A percentile compares a stretch with the other conserved stretches of the same genome.
These are phyloP conservation scores for Leontocebus nigricollis DNA, from an alignment of 2,797 vertebrate genomes.

Conservation along the genomic window DNA sequence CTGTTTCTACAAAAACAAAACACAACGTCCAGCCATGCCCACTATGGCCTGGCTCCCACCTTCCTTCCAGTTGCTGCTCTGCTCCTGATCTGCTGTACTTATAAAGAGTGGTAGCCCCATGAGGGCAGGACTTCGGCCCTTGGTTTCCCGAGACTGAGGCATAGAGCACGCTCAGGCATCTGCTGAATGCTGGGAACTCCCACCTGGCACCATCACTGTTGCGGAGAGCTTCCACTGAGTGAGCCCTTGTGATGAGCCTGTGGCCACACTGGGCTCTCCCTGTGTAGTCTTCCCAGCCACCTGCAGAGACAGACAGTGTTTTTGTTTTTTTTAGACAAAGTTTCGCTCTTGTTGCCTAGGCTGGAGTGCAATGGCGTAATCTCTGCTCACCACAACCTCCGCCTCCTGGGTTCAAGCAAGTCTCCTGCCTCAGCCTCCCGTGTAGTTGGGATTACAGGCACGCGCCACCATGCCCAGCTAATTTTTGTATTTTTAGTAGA, in stretches of 20 bases:
- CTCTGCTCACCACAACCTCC: background rate
- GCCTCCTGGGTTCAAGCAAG: background rate
- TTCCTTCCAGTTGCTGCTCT: background rate
- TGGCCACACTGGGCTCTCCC: fast-evolving
- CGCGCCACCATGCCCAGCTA: background rate
- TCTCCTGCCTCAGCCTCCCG: background rate
- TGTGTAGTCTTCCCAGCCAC: background rate
- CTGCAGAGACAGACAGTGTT: background rate
- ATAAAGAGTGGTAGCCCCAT: background rate
- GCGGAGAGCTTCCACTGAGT: fast-evolving
- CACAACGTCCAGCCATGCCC: background rate
- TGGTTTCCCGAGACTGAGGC: background rate
- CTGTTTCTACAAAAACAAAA: background rate
- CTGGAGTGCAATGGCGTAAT: background rate
- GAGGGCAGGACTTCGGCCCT: background rate
- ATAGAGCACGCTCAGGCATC: background rate
- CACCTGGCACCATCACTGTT: fast-evolving
- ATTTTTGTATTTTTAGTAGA: background rate
- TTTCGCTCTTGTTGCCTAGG: background rate
- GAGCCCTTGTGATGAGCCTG: fast-evolving
- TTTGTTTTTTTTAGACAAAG: background rate
- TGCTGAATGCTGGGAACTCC: fast-evolving
- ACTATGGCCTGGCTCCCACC: background rate
- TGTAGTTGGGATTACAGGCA: background rate
- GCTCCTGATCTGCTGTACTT: background rate